phyloP scores from a whole-genome alignment of 2,797 vertebrate genomes.

The Trematomus bernacchii region DNA sequence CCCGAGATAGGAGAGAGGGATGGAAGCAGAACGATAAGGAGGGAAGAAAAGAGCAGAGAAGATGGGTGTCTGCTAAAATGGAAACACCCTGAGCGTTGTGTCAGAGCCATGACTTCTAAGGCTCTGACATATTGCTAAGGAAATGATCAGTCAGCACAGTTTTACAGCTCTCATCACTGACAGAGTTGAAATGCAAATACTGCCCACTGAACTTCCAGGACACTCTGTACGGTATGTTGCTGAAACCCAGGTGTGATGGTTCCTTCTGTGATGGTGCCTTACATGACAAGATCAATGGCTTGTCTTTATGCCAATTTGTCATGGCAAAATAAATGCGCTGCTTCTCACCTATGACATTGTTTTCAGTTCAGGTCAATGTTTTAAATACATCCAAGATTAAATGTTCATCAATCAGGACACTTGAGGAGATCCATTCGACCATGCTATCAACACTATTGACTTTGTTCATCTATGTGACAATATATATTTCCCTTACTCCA shows the following conservation, averaged over 20 bases:
- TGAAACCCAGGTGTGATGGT: conserved; percentile 15
- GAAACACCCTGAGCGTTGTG: conserved; percentile 69
- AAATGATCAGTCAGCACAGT: conserved; percentile 78
- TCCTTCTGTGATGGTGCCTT: conserved; percentile 8
- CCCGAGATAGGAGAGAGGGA: conserved; percentile 59
- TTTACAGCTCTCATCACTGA: conserved; percentile 59
- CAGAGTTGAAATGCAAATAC: conserved; percentile 64
- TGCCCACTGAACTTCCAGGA: conserved; percentile 48
- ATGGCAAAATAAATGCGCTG: conserved; percentile 1
- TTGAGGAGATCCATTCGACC: conserved; percentile 9
- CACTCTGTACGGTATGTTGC: conserved; percentile 24
- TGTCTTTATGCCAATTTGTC: background rate
- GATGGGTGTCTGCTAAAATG: conserved; percentile 67
- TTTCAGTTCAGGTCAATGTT: conserved; percentile 8
- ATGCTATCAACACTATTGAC: background rate
- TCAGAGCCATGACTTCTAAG: conserved; percentile 67
- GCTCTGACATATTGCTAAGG: conserved; percentile 63
- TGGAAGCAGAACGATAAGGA: conserved; percentile 46
- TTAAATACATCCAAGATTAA: background rate
- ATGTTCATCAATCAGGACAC: background rate
- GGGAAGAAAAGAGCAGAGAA: conserved; percentile 52
- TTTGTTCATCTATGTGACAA: conserved; percentile 13
- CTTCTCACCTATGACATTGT: background rate
- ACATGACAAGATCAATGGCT: conserved; percentile 11
- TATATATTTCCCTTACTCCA: conserved; percentile 1